Evolutionary conservation across 1,140 invertebrate species (phyloP).

Genomic region (Atta cephalotes): DNA sequence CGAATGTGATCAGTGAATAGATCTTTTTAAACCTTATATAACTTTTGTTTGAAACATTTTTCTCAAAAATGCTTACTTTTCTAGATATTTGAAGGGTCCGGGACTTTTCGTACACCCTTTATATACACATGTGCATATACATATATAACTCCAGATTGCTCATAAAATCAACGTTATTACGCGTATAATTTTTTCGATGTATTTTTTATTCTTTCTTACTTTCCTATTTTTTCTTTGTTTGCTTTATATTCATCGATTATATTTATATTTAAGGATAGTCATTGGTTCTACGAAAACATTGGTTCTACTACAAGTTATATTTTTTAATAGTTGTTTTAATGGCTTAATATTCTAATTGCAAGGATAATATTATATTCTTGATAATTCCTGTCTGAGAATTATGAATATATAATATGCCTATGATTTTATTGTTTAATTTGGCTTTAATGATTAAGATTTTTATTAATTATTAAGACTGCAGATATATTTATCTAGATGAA

Average conservation of each 20-base stretch:
- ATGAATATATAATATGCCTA: constrained; percentile 12
- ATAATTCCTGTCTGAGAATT: neutral
- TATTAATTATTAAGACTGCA: constrained; percentile 2
- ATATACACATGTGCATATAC: too few species aligned
- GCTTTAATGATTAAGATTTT: neutral
- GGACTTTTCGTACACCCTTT: too few species aligned
- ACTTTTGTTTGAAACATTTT: too few species aligned
- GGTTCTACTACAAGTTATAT: neutral
- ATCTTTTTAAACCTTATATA: too few species aligned
- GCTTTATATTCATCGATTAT: neutral
- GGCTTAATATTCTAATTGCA: constrained; percentile 6
- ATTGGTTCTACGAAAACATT: neutral
- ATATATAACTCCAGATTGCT: neutral
- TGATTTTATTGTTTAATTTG: constrained; percentile 18
- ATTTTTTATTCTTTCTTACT: neutral
- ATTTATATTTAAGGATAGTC: constrained; percentile 1
- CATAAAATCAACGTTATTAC: neutral
- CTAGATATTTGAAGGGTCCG: too few species aligned
- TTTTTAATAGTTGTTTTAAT: constrained; percentile 9
- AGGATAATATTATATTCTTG: constrained; percentile 21
- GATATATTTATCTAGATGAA: neutral
- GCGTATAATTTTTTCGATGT: neutral
- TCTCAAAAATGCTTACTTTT: too few species aligned
- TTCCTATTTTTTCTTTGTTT: neutral
- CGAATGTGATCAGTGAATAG: too few species aligned